Evolutionary conservation across 2,113 vertebrate species (phyloP), one percentile per base, ranked within the genome.

Genomic region (Urocolius indicus): DNA sequence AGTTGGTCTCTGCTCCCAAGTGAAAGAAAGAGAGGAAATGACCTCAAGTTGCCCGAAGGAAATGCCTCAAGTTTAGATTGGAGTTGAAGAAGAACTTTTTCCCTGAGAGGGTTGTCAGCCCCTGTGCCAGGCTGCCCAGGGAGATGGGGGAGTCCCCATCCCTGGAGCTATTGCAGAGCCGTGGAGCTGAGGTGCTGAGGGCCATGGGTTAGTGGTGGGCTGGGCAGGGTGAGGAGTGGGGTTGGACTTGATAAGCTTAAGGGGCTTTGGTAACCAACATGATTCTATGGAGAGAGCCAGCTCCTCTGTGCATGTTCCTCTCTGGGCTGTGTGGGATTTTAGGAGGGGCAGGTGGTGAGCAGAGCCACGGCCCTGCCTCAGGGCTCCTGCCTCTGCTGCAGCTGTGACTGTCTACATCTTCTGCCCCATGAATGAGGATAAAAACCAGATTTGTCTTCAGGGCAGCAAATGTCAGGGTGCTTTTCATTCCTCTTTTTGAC

Each of bases 281-380:
- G 38, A 41, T 52, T 58, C 59, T 67, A 0, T 0, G 0, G 67
- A 38, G 51, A 13, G 30, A 66, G 3, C 30, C 0, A 1, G 36
- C 83, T 63, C 3, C 5, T 51, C 34, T 5, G 12, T 1, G 3
- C 1, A 1, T 21, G 30, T 26, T 62, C 13, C 84, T 76, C 0
- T 0, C 9, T 3, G 14, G 48, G n/a, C 8, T 14, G 65, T 1
- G 4, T 43, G 5, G 23, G 2, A 6, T 69, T 71, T n/a, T 63
- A 85, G 38, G 38, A 48, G 3, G 16, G 82, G 78, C 78, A 59
- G 91, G 75, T 48, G 90, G 4, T 54, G 82, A 91, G 66, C 22
- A 24, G 63, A 94, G 34, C 72, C 2, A 2, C 13, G 2, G 1
- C 32, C 67, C 84, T 57, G 80, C 94, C 93, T 82, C 6, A 2